phyloP scores from a whole-genome alignment of 2,113 vertebrate genomes.

The Vireo altiloquus region DNA sequence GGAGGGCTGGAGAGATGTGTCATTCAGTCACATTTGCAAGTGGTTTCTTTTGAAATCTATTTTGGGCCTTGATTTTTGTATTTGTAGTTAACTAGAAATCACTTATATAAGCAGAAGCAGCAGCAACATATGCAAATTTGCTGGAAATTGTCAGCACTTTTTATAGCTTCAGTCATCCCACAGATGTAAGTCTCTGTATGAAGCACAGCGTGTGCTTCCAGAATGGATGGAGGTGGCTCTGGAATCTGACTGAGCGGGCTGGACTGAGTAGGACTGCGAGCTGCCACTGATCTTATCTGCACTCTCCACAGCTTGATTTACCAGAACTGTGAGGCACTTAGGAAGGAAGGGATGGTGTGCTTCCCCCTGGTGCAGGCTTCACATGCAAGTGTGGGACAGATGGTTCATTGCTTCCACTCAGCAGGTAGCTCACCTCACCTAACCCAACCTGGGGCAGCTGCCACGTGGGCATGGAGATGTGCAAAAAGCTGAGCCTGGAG shows the following conservation, averaged over 20 bases:
- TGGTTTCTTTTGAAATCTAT: conserved; percentile 13
- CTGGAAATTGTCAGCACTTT: conserved; percentile 62
- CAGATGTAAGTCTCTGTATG: conserved; percentile 39
- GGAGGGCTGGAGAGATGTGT: not conserved
- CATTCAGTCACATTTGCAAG: conserved; percentile 14
- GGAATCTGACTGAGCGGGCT: conserved; percentile 14
- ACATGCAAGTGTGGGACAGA: not conserved
- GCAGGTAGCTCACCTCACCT: not conserved
- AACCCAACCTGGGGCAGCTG: not conserved
- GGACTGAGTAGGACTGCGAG: not conserved
- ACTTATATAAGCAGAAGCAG: conserved; percentile 61
- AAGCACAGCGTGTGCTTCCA: conserved; percentile 46
- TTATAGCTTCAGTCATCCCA: conserved; percentile 62
- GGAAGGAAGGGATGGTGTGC: not conserved
- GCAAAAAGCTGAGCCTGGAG: not conserved
- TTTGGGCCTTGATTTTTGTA: conserved; percentile 15
- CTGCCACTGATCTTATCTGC: not conserved
- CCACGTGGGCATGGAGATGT: not conserved
- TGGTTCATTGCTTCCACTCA: not conserved
- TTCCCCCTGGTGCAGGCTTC: not conserved
- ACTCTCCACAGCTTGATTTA: not conserved
- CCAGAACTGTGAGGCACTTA: not conserved
- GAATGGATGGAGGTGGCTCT: conserved; percentile 39
- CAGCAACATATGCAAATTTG: conserved; percentile 49
- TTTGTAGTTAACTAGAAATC: conserved; percentile 51